Base-by-base conservation (phyloP, 2,113 vertebrate genomes). In the Mobula hypostoma region DNA sequence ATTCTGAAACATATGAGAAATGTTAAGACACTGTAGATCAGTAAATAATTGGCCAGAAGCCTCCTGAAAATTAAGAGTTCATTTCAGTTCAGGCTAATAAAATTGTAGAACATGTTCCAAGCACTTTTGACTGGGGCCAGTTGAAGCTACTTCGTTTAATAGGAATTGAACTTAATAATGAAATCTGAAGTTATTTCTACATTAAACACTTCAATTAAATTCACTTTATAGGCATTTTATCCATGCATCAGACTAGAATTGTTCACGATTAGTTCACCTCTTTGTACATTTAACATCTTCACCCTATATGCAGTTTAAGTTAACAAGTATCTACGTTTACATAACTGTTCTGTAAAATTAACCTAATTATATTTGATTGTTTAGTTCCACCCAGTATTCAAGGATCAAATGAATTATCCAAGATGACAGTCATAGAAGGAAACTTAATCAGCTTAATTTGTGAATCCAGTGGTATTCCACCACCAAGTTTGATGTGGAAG, bases 391-490 rank as follows among this genome's bases (percentile, higher is more conserved):
- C 99, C 90, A 98, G 96, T 95, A 98, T 99, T 96, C 97, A 96
- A 32, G 97, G 96, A 94, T 98, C 97, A 7, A 97, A 97, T 80
- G 96, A 97, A 94, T 95, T 95, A 82, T 96, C 97, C 94, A 96
- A 97, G 0, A 94, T 98, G 95, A 98, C 97, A 7, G 98, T 98
- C 94, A 97, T 96, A 29, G 98, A 99, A 96, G 98, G 98, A 77
- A 97, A 95, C 87, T 96, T 98, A 79, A 97, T 98, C 94, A 98
- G 96, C 94, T 96, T 99, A 7, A 95, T 98, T 76, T 99, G 99
- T 95, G 99, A 99, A 95, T 99, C 99, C 94, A 99, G 97, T 95
- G 99, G 98, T 14, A 98, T 99, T 88, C 99, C 99, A 63, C 98
- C 98, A 63, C 98, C 99, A 94, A 97, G 96, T 94, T 98, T 99